A percentile compares a stretch with the other conserved stretches of the same genome.
These are phyloP conservation scores for Petrocephalus zakoni DNA, from an alignment of 2,113 vertebrate species.

Conservation along the genomic window DNA sequence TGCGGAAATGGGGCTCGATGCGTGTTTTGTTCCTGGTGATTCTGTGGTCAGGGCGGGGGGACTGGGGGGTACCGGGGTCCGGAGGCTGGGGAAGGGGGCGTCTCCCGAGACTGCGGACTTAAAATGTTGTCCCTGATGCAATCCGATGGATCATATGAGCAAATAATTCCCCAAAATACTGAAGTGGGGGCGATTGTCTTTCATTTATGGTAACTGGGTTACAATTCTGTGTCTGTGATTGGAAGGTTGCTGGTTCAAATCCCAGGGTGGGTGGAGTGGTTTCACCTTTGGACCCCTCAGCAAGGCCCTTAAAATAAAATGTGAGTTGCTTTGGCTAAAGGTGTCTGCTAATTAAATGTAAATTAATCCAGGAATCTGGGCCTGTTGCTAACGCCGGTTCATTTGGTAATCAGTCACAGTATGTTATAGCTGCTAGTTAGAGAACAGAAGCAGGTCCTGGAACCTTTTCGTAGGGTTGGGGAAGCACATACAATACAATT, in stretches of 20 bases:
- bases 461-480: background rate
- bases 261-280: background rate
- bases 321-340: background rate
- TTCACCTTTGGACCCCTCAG: background rate
- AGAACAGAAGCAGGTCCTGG: background rate
- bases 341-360: background rate
- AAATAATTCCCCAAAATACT: background rate
- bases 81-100: background rate
- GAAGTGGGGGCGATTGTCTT: background rate
- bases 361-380: background rate
- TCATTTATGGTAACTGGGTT: background rate
- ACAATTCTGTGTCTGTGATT: background rate
- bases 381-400: background rate
- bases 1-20: background rate
- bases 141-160: background rate
- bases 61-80: background rate
- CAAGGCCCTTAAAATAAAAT: background rate
- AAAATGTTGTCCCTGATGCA: background rate
- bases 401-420: background rate
- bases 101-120: background rate
- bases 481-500: background rate
- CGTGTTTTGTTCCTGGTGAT: background rate
- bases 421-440: background rate
- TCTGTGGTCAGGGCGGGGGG: background rate
- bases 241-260: background rate